These are phyloP conservation scores for Cercocebus atys DNA, from an alignment of 2,113 vertebrate species.

Conservation along the genomic window DNA sequence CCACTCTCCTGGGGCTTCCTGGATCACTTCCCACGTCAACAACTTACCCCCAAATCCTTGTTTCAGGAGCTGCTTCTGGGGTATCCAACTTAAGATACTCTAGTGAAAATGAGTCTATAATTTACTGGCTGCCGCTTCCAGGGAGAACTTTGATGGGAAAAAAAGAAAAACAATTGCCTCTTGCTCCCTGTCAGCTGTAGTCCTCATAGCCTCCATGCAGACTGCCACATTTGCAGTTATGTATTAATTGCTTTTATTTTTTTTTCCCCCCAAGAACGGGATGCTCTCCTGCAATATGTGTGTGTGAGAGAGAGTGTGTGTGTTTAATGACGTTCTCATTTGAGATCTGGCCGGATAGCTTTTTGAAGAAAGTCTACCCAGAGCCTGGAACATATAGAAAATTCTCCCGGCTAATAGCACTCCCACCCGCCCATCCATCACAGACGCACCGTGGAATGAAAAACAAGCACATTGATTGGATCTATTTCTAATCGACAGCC, in stretches of 20 bases:
- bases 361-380: constrained; percentile 60
- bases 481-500: constrained; percentile 37
- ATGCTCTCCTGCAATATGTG: neutral
- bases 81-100: neutral
- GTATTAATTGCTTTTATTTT: constrained; percentile 55
- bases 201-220: neutral
- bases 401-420: constrained; percentile 65
- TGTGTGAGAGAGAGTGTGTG: neutral
- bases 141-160: neutral
- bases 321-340: constrained; percentile 64
- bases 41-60: neutral
- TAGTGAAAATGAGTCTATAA: neutral
- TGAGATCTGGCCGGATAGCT: constrained; percentile 67
- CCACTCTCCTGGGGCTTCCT: neutral
- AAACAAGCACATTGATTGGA: neutral
- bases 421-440: constrained; percentile 30
- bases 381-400: constrained; percentile 72
- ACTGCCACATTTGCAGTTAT: constrained; percentile 17
- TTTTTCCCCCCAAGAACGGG: neutral
- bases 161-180: neutral
- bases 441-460: neutral
- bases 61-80: neutral
- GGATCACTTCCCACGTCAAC: neutral
- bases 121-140: neutral
- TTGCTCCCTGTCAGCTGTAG: neutral